Base-by-base conservation (phyloP, 92 coral and sea anemone species). In the Zoanthus solanderi region DNA sequence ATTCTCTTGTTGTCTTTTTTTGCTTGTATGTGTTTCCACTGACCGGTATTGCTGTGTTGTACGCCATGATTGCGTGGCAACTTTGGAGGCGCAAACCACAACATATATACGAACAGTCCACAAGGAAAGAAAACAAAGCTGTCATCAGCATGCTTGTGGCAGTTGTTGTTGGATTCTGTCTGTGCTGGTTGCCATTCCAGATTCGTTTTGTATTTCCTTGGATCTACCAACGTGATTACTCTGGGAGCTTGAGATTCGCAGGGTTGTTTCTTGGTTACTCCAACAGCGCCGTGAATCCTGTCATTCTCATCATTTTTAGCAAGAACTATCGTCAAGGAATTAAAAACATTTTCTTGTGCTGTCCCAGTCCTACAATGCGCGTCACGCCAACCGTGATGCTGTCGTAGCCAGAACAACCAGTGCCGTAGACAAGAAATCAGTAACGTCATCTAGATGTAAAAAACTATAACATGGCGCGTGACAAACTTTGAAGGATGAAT, bases 261-360 rank as follows among this genome's bases (percentile, higher is more conserved):
- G 61, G 75, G 50, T 6, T 81, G 44, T 81, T 46, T 66, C 75
- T 81, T 34, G 85, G 85, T n/a, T 47, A 81, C 53, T 73, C 85
- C 11, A 81, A 81, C 29, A 81, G 85, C 75, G 85, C 85, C 13
- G 29, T 81, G 7, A 81, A 81, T 81, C 85, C 85, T 9, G 60
- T 81, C 7, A 81, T 81, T 47, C 52, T 81, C 17, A 50, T 81
- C n/a, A 57, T 66, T 23, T 81, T 81, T 48, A 81, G 74, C 74
- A 81, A 81, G 75, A 81, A 81, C 57, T 81, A 81, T 53, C 85
- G 85, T 17, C 85, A 66, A 37, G 85, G 85, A 60, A 81, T 81
- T 4, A 1, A 56, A 7, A 65, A n/a, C 46, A 7, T 65, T 14
- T 68, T 80, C 7, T 2, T 4, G 14, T 63, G 57, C 10, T 18